Evolutionary conservation across 2,888 invertebrate species (phyloP).

Genomic region (Oscheius onirici): DNA sequence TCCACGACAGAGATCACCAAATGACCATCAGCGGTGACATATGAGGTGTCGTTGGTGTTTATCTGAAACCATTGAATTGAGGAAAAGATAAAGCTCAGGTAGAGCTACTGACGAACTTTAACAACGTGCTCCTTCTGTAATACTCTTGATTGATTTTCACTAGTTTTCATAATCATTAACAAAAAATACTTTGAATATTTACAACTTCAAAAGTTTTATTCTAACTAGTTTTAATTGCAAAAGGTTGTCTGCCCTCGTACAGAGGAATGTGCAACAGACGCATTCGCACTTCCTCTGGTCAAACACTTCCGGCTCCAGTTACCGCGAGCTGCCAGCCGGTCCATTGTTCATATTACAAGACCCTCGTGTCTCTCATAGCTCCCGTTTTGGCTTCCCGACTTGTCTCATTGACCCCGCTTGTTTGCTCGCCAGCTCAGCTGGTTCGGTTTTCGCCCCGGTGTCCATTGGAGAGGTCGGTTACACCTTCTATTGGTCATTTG

Average conservation of each 20-base stretch:
- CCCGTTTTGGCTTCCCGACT: slow-evolving; percentile 26
- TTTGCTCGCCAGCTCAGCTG: slow-evolving; percentile 34
- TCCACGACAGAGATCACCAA: slow-evolving; percentile 54
- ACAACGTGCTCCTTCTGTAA: too few relatives aligned
- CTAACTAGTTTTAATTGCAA: too few relatives aligned
- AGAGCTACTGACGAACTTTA: too few relatives aligned
- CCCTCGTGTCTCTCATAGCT: not conserved
- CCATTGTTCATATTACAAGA: slow-evolving; percentile 21
- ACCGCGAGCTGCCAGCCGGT: not conserved
- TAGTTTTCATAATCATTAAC: too few relatives aligned
- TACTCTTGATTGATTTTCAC: too few relatives aligned
- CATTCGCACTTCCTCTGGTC: not conserved
- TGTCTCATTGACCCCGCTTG: slow-evolving; percentile 33
- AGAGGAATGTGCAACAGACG: not conserved
- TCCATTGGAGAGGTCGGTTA: slow-evolving; percentile 25
- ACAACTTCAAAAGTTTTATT: too few relatives aligned
- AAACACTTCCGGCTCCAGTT: slow-evolving; percentile 14
- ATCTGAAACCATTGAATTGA: slow-evolving; percentile 31
- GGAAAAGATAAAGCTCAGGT: too few relatives aligned
- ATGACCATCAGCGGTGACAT: slow-evolving; percentile 58
- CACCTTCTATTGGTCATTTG: slow-evolving; percentile 20
- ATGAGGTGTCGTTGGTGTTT: slow-evolving; percentile 53
- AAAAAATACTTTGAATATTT: too few relatives aligned
- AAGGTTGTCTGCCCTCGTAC: not conserved
- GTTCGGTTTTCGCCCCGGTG: slow-evolving; percentile 33